Percentiles rank a stretch among this genome's conserved stretches.
phyloP scores from a whole-genome alignment of 2,888 invertebrate genomes.

The Amorpha juglandis region DNA sequence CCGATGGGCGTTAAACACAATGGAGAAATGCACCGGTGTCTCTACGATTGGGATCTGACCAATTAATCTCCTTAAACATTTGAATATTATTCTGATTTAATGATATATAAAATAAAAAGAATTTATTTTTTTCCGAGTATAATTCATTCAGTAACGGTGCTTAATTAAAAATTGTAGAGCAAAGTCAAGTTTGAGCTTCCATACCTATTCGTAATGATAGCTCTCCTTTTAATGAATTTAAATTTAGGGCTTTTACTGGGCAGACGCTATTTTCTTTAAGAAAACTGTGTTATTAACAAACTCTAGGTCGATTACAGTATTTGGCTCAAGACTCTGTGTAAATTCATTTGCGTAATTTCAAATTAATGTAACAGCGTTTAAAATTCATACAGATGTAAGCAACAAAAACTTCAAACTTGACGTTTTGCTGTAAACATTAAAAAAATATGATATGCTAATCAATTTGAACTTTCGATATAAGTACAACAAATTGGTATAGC shows the following conservation, averaged over 20 bases:
- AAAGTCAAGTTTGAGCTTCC: not conserved
- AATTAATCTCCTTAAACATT: slow-evolving; percentile 49
- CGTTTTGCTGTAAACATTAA: too few relatives aligned
- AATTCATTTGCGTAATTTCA: too few relatives aligned
- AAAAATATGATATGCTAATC: too few relatives aligned
- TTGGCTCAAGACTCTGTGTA: too few relatives aligned
- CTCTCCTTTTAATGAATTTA: not conserved
- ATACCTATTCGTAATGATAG: not conserved
- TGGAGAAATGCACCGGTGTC: slow-evolving; percentile 58
- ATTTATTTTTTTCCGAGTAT: not conserved
- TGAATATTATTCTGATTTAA: not conserved
- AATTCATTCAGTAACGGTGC: not conserved
- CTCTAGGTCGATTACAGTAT: not conserved
- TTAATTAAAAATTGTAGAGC: not conserved
- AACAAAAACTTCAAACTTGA: too few relatives aligned
- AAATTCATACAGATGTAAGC: too few relatives aligned
- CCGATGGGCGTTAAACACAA: slow-evolving; percentile 76
- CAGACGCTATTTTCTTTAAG: not conserved
- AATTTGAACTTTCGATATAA: too few relatives aligned
- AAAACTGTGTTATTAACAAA: not conserved
- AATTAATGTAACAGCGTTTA: too few relatives aligned
- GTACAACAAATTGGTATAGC: too few relatives aligned
- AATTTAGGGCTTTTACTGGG: not conserved
- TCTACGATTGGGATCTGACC: slow-evolving; percentile 56
- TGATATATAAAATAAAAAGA: not conserved